Conservation (phyloP, 2,888 invertebrate genomes). For the Agrotis segetum region DNA sequence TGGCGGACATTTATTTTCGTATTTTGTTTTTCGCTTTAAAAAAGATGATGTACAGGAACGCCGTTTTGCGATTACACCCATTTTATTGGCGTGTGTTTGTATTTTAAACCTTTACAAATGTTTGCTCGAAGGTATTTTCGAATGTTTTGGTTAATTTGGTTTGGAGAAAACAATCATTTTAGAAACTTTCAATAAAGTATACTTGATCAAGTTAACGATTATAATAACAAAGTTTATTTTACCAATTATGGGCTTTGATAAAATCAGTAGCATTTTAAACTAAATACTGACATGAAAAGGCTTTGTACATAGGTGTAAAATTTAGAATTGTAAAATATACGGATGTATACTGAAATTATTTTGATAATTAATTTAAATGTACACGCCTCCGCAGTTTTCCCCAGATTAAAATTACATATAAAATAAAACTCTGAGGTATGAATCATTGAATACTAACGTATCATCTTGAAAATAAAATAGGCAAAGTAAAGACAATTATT, state of each 20-base stretch:
- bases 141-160: neutral
- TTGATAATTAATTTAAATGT: neutral
- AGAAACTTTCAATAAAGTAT: no score
- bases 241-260: no score
- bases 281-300: no score
- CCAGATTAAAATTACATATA: neutral
- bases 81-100: conserved; percentile 16
- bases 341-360: neutral
- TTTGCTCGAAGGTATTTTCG: neutral
- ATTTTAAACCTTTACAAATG: neutral
- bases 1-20: conserved; percentile 45
- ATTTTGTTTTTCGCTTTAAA: conserved; percentile 37
- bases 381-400: neutral
- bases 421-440: neutral
- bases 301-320: neutral
- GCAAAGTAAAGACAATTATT: no score
- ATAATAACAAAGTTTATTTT: no score
- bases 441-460: neutral
- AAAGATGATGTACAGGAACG: conserved; percentile 25
- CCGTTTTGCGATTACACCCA: conserved; percentile 29
- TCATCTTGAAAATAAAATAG: no score
- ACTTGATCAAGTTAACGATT: no score
- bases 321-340: neutral
- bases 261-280: no score
- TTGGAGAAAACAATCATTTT: neutral